Percentiles rank a stretch among this genome's conserved stretches.
These are phyloP conservation scores for Drosophila novamexicana DNA, from an alignment of 1,140 invertebrate genomes.

Conservation along the genomic window DNA sequence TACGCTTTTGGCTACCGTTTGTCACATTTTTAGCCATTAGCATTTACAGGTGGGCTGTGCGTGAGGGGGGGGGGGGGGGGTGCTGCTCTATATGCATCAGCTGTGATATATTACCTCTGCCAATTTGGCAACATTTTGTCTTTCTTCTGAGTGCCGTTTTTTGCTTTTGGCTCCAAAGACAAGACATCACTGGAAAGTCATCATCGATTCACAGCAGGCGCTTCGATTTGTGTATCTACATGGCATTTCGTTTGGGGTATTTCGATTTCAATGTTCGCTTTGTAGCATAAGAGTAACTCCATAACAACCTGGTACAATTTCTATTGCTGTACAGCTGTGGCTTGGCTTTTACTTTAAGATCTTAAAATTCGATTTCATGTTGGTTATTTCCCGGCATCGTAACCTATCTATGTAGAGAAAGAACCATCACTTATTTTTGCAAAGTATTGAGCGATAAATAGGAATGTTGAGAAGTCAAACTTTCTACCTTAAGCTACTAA, in stretches of 20 bases:
- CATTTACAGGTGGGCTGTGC: constrained; percentile 7
- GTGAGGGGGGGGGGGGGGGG: neutral
- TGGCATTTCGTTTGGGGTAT: neutral
- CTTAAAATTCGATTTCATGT: too few species aligned
- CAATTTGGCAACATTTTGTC: constrained; percentile 37
- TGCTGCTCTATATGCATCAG: neutral
- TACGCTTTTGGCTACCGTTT: constrained; percentile 41
- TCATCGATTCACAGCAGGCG: constrained; percentile 16
- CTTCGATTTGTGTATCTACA: neutral
- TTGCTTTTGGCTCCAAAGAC: neutral
- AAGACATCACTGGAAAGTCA: constrained; percentile 16
- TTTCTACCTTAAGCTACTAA: too few species aligned
- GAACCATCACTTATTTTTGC: too few species aligned
- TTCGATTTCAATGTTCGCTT: neutral
- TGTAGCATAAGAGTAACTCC: neutral
- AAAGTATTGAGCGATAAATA: too few species aligned
- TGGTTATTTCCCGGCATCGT: too few species aligned
- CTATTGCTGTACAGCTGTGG: too few species aligned
- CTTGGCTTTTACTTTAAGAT: too few species aligned
- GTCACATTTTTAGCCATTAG: constrained; percentile 36
- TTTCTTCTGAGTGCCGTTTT: constrained; percentile 5
- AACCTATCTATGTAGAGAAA: too few species aligned
- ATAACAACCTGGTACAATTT: neutral
- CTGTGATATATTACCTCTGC: constrained; percentile 42
- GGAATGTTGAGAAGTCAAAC: too few species aligned